phyloP scores from a whole-genome alignment of 2,888 invertebrate genomes.

The Lacanobia wlatinum region DNA sequence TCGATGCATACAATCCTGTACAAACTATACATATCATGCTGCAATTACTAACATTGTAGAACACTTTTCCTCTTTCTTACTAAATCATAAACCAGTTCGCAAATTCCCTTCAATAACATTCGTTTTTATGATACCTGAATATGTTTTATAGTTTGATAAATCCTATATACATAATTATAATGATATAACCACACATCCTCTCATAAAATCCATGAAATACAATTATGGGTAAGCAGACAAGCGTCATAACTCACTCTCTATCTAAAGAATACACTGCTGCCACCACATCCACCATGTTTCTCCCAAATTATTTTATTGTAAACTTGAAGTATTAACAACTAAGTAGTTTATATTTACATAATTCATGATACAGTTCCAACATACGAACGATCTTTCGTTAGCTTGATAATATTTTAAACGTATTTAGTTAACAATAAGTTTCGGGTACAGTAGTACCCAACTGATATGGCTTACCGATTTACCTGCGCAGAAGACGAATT shows the following conservation, averaged over 20 bases:
- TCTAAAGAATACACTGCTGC: slow-evolving; percentile 18
- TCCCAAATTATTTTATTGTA: slow-evolving; percentile 21
- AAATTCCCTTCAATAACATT: background rate
- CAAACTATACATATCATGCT: background rate
- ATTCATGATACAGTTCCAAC: slow-evolving; percentile 47
- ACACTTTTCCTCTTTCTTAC: background rate
- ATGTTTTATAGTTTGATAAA: slow-evolving; percentile 12
- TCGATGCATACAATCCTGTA: background rate
- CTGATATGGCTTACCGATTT: no score
- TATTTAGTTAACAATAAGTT: slow-evolving; percentile 11
- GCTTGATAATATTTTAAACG: slow-evolving; percentile 40
- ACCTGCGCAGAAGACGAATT: no score
- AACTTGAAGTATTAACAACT: slow-evolving; percentile 32
- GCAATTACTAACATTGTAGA: background rate
- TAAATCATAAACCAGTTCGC: background rate
- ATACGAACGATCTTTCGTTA: slow-evolving; percentile 47
- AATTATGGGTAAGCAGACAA: slow-evolving; percentile 50
- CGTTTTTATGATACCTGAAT: background rate
- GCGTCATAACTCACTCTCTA: slow-evolving; percentile 28
- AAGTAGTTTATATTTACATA: slow-evolving; percentile 36
- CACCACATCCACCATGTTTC: slow-evolving; percentile 14
- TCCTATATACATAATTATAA: background rate
- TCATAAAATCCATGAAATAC: slow-evolving; percentile 42
- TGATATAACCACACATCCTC: slow-evolving; percentile 14
- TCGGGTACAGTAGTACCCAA: no score